Evolutionary conservation across 2,888 invertebrate genomes (phyloP).

Genomic region (Patella depressa): DNA sequence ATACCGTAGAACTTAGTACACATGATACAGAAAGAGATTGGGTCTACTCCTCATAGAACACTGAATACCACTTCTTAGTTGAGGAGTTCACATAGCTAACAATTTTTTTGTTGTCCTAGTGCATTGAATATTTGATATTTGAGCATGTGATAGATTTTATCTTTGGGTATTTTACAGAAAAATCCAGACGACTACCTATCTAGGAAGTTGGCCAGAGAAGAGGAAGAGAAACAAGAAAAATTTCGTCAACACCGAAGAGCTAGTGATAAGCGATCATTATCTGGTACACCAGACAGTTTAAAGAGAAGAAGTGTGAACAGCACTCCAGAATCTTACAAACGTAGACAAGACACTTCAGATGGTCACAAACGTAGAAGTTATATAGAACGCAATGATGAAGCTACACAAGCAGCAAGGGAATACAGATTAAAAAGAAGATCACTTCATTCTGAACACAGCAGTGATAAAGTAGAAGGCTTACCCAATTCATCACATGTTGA

Average conservation of each 20-base stretch:
- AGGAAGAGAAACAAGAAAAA: conserved; percentile 50
- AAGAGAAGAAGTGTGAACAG: conserved; percentile 14
- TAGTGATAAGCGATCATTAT: conserved; percentile 15
- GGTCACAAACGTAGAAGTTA: conserved; percentile 15
- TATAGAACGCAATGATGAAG: conserved; percentile 10
- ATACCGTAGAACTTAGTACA: too few species aligned
- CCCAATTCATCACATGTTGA: conserved; percentile 10
- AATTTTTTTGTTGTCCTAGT: too few species aligned
- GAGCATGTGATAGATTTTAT: too few species aligned
- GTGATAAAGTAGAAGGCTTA: conserved; percentile 31
- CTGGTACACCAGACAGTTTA: background rate
- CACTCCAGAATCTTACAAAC: conserved; percentile 20
- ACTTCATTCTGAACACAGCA: conserved; percentile 44
- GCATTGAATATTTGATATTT: too few species aligned
- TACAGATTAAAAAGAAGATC: conserved; percentile 53
- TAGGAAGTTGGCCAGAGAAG: conserved; percentile 49
- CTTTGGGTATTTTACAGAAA: conserved; percentile 44
- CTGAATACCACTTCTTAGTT: too few species aligned
- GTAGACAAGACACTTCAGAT: conserved; percentile 22
- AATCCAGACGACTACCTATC: conserved; percentile 60
- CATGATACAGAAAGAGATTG: too few species aligned
- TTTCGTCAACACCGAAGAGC: conserved; percentile 44
- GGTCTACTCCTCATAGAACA: too few species aligned
- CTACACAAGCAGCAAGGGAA: conserved; percentile 46
- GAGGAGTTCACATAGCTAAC: too few species aligned